Conservation (phyloP, 2,888 invertebrate species). For the Drosophila putrida region DNA sequence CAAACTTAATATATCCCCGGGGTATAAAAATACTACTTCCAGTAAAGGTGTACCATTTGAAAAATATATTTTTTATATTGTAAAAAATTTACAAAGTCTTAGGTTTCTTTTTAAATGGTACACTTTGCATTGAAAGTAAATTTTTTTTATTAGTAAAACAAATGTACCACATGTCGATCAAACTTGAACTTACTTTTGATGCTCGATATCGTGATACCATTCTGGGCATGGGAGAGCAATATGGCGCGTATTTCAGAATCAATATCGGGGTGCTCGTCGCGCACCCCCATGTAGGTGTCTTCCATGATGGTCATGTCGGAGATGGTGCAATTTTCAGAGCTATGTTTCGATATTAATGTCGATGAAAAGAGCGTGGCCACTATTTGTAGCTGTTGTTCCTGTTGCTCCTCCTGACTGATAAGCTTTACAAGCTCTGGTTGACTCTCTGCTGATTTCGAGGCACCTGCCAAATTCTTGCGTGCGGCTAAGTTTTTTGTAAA, state of each 20-base stretch:
- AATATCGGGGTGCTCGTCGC: constrained; percentile 80
- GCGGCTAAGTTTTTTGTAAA: constrained; percentile 56
- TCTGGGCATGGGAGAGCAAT: constrained; percentile 81
- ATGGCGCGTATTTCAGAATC: constrained; percentile 82
- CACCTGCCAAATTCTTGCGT: constrained; percentile 16
- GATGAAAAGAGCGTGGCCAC: constrained; percentile 76
- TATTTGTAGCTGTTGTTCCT: constrained; percentile 59
- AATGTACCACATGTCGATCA: no score
- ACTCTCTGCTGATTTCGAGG: constrained; percentile 3
- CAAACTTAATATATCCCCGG: no score
- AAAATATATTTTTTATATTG: no score
- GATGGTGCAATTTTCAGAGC: constrained; percentile 16
- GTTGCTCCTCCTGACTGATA: constrained; percentile 13
- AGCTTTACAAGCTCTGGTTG: constrained; percentile 8
- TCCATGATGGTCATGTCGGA: constrained; percentile 80
- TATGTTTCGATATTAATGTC: constrained; percentile 60
- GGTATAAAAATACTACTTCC: no score
- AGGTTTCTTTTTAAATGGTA: no score
- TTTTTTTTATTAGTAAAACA: no score
- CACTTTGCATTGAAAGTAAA: no score
- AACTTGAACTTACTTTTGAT: constrained; percentile 76
- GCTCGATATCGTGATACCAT: constrained; percentile 83
- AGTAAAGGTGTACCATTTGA: no score
- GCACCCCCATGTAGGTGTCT: constrained; percentile 65
- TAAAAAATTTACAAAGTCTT: no score